Evolutionary conservation across 2,113 vertebrate genomes (phyloP), one percentile per base, ranked within the genome.

Genomic region (Zosterops pallidus): DNA sequence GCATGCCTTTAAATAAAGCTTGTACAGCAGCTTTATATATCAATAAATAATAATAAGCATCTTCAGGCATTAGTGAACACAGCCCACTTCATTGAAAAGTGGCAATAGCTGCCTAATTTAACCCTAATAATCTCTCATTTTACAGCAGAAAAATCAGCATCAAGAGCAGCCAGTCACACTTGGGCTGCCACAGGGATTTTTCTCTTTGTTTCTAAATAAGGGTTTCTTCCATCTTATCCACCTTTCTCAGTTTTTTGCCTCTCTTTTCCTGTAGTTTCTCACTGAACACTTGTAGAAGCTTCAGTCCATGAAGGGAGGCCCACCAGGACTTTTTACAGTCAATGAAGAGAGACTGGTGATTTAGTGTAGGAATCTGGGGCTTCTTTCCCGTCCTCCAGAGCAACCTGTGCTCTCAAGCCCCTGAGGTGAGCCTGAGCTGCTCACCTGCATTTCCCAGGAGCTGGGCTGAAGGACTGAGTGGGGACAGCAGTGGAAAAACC

Each of bases 11-110:
- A 81, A 91, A 88, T 77, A 87, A 95, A 92, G 84, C 63, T 88
- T 15, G 10, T 26, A 49, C 21, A 94, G 70, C 53, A 71, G 60
- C 47, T 89, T 96, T 78, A 92, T 80, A 28, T 78, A 77, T 86
- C 89, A 92, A 95, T 95, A 95, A 92, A 94, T 95, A 96, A 83
- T 49, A 94, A 94, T 87, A 87, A 84, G 35, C 67, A 60, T 74
- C 67, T 77, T 76, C 86, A 55, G 93, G 63, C 74, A 71, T 60
- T 94, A 94, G 59, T 62, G 91, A 91, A 47, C 77, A 80, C 67
- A 74, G 74, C 39, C 60, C 79, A 75, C 79, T 84, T 57, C 71
- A 91, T 28, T 68, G 88, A 88, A 59, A 87, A 91, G 74, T 71
- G 60, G 8, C 83, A 91, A 75, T 71, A 78, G n/a, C 75, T 81